phyloP scores from a whole-genome alignment of 2,113 vertebrate species.

The Saguinus midas region DNA sequence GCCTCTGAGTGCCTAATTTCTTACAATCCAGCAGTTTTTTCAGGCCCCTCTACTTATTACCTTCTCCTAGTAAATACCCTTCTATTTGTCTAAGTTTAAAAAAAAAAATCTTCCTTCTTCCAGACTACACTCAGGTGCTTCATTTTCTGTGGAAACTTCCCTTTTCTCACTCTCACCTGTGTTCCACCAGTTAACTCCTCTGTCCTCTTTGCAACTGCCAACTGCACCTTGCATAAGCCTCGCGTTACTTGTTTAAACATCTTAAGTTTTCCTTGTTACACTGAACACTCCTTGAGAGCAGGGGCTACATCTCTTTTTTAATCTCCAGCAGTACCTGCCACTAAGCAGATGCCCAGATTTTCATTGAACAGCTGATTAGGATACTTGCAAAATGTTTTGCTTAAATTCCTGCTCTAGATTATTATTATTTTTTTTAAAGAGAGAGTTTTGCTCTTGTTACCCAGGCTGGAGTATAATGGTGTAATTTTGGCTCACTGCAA shows the following conservation, averaged over 20 bases:
- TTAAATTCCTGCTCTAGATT: background rate
- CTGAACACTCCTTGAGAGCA: background rate
- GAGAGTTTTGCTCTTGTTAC: too few relatives aligned
- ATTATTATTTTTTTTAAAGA: too few relatives aligned
- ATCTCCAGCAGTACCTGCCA: background rate
- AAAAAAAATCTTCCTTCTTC: background rate
- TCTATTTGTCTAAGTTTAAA: background rate
- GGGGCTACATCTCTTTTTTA: background rate
- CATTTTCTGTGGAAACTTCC: background rate
- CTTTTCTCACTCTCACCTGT: background rate
- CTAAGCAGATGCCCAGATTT: background rate
- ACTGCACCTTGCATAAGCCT: background rate
- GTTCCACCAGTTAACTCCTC: background rate
- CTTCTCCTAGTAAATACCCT: background rate
- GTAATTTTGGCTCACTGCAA: too few relatives aligned
- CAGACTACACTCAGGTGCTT: background rate
- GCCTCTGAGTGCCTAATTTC: background rate
- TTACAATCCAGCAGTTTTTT: background rate
- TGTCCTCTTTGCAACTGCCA: background rate
- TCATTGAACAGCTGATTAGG: background rate
- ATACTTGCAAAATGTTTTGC: background rate
- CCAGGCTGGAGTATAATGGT: too few relatives aligned
- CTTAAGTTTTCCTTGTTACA: background rate
- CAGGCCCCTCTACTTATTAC: background rate
- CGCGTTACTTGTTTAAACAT: background rate